Conservation (phyloP, 2,797 vertebrate genomes). For the Eurystomus glaucurus region DNA sequence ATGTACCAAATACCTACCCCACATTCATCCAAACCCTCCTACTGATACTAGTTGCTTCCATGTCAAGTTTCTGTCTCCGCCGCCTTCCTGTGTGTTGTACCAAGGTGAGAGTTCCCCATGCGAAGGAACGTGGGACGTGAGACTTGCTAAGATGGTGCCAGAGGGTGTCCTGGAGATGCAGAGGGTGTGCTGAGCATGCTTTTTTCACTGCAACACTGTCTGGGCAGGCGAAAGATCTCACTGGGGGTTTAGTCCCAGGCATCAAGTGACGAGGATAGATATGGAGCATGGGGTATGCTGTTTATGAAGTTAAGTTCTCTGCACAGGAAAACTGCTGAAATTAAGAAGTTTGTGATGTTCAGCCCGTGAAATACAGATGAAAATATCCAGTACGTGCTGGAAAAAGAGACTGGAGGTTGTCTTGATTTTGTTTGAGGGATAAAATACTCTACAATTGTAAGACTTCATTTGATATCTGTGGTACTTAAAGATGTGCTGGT, state of each 20-base stretch:
- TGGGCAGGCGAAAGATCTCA: neutral
- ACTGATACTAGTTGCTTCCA: neutral
- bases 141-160: neutral
- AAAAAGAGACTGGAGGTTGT: neutral
- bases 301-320: neutral
- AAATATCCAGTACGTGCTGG: neutral
- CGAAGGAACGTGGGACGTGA: neutral
- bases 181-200: neutral
- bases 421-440: neutral
- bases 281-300: neutral
- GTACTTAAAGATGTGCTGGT: neutral
- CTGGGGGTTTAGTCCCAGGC: neutral
- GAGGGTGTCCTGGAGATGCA: neutral
- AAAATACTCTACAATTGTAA: neutral
- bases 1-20: neutral
- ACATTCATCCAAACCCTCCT: neutral
- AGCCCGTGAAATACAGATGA: neutral
- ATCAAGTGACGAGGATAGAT: accelerated
- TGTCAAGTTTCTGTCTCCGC: neutral
- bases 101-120: neutral
- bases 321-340: neutral
- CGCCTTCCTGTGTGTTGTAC: neutral
- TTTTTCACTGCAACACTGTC: neutral
- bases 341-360: neutral
- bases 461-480: neutral